Evolutionary conservation across 2,888 invertebrate genomes (phyloP).

Genomic region (Drosophila conformis): DNA sequence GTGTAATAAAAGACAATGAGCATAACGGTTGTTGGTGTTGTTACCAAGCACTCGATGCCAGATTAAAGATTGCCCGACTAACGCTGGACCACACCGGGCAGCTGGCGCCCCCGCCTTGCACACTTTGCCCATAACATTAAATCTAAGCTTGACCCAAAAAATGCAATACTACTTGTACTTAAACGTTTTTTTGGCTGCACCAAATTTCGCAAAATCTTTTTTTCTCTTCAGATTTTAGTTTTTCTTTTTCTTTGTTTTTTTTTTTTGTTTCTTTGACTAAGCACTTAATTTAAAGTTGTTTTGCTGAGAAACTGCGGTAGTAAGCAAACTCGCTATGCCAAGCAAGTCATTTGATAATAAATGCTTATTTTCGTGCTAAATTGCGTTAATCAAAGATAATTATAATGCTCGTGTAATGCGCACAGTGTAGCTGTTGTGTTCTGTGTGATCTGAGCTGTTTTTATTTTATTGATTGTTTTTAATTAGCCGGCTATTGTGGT

Average conservation of each 20-base stretch:
- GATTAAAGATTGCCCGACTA: slow-evolving; percentile 46
- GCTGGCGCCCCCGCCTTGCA: slow-evolving; percentile 51
- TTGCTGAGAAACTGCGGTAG: slow-evolving; percentile 16
- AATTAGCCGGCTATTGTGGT: slow-evolving; percentile 62
- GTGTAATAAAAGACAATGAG: slow-evolving; percentile 75
- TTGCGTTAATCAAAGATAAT: slow-evolving; percentile 77
- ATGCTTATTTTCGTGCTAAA: slow-evolving; percentile 78
- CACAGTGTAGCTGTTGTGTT: slow-evolving; percentile 20
- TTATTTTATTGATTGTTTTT: slow-evolving; percentile 75
- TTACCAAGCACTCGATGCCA: slow-evolving; percentile 17
- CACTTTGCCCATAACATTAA: slow-evolving; percentile 58
- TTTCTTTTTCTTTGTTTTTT: neutral
- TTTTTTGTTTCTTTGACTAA: slow-evolving; percentile 44
- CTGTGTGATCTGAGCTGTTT: slow-evolving; percentile 23
- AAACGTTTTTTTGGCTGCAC: slow-evolving; percentile 36
- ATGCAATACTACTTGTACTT: slow-evolving; percentile 35
- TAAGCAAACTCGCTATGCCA: slow-evolving; percentile 9
- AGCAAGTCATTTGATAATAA: slow-evolving; percentile 66
- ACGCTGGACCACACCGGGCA: slow-evolving; percentile 24
- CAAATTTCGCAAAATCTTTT: slow-evolving; percentile 65
- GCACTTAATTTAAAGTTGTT: slow-evolving; percentile 70
- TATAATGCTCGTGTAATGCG: slow-evolving; percentile 55
- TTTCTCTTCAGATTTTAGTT: neutral
- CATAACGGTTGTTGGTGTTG: slow-evolving; percentile 35
- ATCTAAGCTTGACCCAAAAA: slow-evolving; percentile 78